These are phyloP conservation scores for Melanotaenia pygmaea DNA, from an alignment of 2,797 vertebrate species.

Conservation along the genomic window DNA sequence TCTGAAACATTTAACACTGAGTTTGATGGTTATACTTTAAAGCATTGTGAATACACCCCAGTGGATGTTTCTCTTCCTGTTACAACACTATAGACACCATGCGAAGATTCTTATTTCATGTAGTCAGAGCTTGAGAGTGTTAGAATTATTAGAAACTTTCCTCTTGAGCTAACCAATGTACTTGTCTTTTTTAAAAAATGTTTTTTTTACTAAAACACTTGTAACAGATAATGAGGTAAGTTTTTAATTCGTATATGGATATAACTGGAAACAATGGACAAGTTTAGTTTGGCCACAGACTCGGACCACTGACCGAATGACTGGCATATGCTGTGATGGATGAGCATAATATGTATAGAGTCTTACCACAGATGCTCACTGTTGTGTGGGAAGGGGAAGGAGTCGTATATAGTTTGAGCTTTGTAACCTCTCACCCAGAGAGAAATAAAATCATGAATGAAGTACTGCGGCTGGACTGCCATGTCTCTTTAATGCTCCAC, in stretches of 20 bases:
- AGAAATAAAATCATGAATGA: conserved; percentile 77
- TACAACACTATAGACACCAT: conserved; percentile 65
- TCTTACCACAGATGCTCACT: conserved; percentile 57
- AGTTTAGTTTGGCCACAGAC: background rate
- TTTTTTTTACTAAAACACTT: conserved; percentile 79
- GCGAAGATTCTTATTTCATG: conserved; percentile 63
- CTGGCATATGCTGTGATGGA: conserved; percentile 22
- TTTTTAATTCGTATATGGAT: conserved; percentile 67
- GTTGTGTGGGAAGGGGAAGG: conserved; percentile 22
- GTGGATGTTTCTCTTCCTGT: conserved; percentile 61
- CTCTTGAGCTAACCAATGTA: conserved; percentile 69
- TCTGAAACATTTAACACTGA: conserved; percentile 54
- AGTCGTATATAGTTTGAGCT: conserved; percentile 58
- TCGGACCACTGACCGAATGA: conserved; percentile 16
- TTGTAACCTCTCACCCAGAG: conserved; percentile 73
- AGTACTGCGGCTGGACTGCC: conserved; percentile 38
- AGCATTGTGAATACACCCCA: conserved; percentile 67
- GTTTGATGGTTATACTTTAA: conserved; percentile 32
- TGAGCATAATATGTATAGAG: conserved; percentile 42
- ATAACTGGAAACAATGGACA: conserved; percentile 43
- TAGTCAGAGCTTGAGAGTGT: conserved; percentile 63
- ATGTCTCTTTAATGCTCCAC: conserved; percentile 52
- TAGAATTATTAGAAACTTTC: conserved; percentile 68
- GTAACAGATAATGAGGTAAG: conserved; percentile 50
- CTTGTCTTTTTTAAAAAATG: conserved; percentile 62